Evolutionary conservation across 2,888 invertebrate species (phyloP), one percentile per base, ranked within the genome.

Genomic region (Ceramica pisi): DNA sequence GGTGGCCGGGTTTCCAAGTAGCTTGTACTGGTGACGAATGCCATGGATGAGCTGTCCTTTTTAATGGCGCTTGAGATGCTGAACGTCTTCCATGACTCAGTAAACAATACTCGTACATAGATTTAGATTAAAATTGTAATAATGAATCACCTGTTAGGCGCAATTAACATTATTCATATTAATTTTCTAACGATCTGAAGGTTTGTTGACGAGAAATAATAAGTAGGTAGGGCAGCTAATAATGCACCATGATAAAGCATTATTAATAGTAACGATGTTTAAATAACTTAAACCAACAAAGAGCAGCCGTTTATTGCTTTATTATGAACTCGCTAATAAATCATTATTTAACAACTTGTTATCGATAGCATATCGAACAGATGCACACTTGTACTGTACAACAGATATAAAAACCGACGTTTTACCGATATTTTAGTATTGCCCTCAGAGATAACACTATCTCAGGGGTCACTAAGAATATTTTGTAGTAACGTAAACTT

Each of bases 321-420:
- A 61, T 70, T 60, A 61, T 61, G 23, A 61, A 56, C 48, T 31
- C 8, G 55, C 31, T 61, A 46, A 64, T 56, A 38, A 48, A 57
- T 64, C 16, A 69, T 65, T 21, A 69, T 76, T 69, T 69, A 75
- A 53, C 21, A 62, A 57, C 56, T 81, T 5, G 41, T 65, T 56
- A 69, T 68, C 56, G 21, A 67, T 46, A 16, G 0, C 44, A 31
- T 60, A 44, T 46, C 19, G 53, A 67, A 46, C 19, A 64, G 46
- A 50, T 68, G 55, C 26, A 16, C 10, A 68, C 3, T 48, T 19
- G 48, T 23, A 48, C 23, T 38, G 6, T 26, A 16, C 1, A 19
- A 48, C 7, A 31, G 9, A 50, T 44, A 48, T 23, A 21, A 23
- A 41, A 14, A 41, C 14, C 5, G 10, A 38, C 10, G 38, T 38